Base-by-base conservation (phyloP, 2,888 invertebrate species). In the Melanargia galathea region DNA sequence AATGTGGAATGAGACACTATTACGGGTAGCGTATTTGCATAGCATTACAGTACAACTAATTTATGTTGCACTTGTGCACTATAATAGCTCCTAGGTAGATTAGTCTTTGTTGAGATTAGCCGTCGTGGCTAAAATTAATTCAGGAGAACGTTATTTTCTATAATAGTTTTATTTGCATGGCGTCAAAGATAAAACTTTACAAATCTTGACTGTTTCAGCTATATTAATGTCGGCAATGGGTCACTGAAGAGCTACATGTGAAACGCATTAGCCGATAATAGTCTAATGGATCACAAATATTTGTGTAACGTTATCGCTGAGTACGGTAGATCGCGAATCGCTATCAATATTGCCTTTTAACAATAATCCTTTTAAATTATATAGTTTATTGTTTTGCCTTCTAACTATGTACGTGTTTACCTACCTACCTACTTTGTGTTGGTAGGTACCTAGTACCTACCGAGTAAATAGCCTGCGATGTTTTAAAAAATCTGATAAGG, bases 201-300 rank as follows among this genome's bases (percentile, higher is more conserved):
- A 38, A 49, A 60, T 52, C 51, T 60, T 60, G 63, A 66, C 61
- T 66, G 60, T 63, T 66, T 66, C 48, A 63, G 60, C 62, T 7
- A 35, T 2, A 62, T 30, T 30, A 55, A 55, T 64, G 64, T 61
- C 68, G 63, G 61, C 65, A 40, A 65, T 65, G 52, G 57, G 49
- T 59, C 61, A 60, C 43, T 63, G 57, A 49, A 66, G 70, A 63
- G 74, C 66, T 79, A 85, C 86, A 84, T 70, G 81, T 71, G 76
- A 84, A 83, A 74, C 77, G 78, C 85, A 86, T 86, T 86, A 84
- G 71, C 57, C 70, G 76, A 81, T 81, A 82, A 78, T 71, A 30
- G 70, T 70, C 66, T 82, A 85, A 86, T 84, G 84, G 83, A 82
- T 73, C 64, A 73, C 77, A 80, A 84, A 84, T 83, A 84, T 80